Evolutionary conservation across 2,888 invertebrate genomes (phyloP).

Genomic region (Gymnoscelis rufifasciata): DNA sequence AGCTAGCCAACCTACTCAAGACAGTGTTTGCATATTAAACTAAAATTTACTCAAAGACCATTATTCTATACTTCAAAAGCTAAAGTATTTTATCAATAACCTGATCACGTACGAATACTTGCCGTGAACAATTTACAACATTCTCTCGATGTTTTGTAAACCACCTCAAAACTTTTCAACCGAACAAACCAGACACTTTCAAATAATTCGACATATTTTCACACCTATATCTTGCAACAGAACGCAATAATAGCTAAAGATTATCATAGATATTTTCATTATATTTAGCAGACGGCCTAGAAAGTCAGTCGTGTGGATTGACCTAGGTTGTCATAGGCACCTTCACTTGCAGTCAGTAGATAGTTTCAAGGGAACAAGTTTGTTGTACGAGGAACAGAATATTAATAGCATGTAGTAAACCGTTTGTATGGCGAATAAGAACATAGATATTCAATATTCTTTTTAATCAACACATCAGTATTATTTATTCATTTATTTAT

Average conservation of each 20-base stretch:
- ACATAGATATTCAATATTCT: no score
- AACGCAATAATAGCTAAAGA: background rate
- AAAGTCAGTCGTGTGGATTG: conserved; percentile 50
- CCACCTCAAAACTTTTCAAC: conserved; percentile 2
- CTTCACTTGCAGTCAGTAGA: conserved; percentile 57
- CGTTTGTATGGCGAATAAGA: no score
- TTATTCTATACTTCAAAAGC: no score
- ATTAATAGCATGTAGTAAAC: no score
- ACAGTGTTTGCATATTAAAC: no score
- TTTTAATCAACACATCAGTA: no score
- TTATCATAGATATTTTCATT: conserved; percentile 4
- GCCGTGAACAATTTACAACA: conserved; percentile 27
- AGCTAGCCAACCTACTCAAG: no score
- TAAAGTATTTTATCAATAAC: conserved; percentile 33
- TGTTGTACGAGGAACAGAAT: no score
- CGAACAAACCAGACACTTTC: background rate
- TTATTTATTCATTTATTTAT: no score
- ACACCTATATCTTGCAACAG: conserved; percentile 2
- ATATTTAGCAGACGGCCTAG: conserved; percentile 52
- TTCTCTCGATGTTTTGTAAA: conserved; percentile 9
- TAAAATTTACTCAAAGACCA: no score
- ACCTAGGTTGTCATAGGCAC: conserved; percentile 69
- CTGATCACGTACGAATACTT: conserved; percentile 28
- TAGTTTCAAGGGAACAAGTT: conserved; percentile 17
- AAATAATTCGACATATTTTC: background rate